phyloP scores from a whole-genome alignment of 2,113 vertebrate genomes.

The Leptodactylus fuscus region DNA sequence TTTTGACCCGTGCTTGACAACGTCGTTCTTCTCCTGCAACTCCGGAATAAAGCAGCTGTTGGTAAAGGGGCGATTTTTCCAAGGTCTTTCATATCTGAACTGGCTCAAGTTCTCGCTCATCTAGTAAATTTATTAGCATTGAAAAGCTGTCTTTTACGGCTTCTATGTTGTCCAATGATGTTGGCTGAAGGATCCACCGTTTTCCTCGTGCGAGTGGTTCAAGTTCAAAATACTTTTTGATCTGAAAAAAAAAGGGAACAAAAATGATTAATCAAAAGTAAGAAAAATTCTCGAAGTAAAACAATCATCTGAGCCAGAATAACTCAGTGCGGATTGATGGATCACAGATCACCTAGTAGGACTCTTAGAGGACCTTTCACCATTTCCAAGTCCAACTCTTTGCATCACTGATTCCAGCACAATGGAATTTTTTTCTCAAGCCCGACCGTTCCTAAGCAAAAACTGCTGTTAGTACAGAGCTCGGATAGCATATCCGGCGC shows the following conservation, averaged over 20 bases:
- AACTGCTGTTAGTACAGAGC: too few species aligned
- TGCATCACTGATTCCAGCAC: too few species aligned
- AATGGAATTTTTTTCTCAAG: too few species aligned
- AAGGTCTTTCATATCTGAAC: conserved; percentile 84
- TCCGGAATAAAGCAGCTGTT: neutral
- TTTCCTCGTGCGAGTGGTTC: conserved; percentile 94
- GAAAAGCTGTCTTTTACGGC: conserved; percentile 91
- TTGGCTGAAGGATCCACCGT: conserved; percentile 94
- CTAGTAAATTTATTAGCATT: conserved; percentile 90
- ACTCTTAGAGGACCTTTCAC: too few species aligned
- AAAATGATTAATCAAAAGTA: neutral
- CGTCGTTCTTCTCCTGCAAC: neutral
- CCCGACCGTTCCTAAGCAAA: too few species aligned
- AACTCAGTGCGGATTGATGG: neutral
- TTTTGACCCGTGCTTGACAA: neutral
- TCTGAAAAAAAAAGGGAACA: conserved; percentile 71
- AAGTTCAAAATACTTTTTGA: conserved; percentile 98
- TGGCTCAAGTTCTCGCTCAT: conserved; percentile 89
- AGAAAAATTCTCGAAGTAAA: neutral
- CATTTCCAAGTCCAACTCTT: too few species aligned
- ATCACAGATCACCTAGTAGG: neutral
- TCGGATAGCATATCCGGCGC: too few species aligned
- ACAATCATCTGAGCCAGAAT: neutral
- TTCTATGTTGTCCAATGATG: conserved; percentile 86
- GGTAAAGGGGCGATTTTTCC: conserved; percentile 45